Percentiles rank a stretch among this genome's conserved stretches.
Conservation (phyloP, 2,888 invertebrate species). For the Capitulum mitella region DNA sequence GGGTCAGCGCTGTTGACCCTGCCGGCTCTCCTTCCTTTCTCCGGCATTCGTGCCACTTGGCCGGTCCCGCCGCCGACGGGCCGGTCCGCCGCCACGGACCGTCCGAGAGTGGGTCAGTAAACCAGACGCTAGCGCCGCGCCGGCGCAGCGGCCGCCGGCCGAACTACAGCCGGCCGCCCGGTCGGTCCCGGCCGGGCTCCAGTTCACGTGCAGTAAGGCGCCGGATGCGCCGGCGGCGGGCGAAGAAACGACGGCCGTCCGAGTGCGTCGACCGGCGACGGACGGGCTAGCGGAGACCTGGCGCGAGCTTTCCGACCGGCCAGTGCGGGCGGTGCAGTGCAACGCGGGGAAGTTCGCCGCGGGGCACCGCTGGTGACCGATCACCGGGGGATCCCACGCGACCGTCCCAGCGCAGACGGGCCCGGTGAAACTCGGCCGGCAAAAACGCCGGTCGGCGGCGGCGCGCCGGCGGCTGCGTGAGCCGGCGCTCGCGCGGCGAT, state of each 20-base stretch:
- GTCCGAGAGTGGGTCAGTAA: not conserved
- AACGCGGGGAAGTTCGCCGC: not conserved
- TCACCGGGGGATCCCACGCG: no score
- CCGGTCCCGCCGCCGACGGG: not conserved
- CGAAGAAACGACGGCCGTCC: no score
- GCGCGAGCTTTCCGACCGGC: no score
- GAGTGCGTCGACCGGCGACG: no score
- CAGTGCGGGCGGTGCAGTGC: not conserved
- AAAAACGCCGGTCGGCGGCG: no score
- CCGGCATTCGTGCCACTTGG: not conserved
- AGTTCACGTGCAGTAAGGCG: not conserved
- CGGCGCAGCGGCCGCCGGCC: not conserved
- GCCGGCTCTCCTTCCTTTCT: not conserved
- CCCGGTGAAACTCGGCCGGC: no score
- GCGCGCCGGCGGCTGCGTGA: no score
- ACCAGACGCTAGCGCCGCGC: not conserved
- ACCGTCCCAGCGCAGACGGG: no score
- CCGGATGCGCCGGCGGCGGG: not conserved
- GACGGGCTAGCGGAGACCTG: no score
- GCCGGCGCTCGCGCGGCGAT: no score
- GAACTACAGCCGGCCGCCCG: not conserved
- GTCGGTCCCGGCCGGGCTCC: not conserved
- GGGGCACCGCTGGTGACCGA: no score
- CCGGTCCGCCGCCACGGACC: not conserved
- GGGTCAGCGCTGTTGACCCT: conserved; percentile 1